phyloP scores from a whole-genome alignment of 2,888 invertebrate genomes.

The Eupsilia transversa region DNA sequence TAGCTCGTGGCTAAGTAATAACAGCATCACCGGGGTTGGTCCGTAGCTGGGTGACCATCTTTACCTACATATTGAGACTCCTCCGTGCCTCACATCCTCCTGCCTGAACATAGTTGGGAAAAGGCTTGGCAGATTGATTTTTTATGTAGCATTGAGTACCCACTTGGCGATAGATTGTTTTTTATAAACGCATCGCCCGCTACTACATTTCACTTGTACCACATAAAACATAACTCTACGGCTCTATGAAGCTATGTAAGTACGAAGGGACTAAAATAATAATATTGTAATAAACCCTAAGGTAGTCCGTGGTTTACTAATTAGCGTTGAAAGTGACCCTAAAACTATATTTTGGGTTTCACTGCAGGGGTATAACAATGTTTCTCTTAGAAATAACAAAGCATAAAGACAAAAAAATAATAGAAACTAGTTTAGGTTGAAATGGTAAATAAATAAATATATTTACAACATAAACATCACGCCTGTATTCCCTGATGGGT shows the following conservation, averaged over 20 bases:
- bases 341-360: slow-evolving; percentile 10
- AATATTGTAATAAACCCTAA: slow-evolving; percentile 76
- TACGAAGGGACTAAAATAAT: slow-evolving; percentile 77
- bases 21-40: no score
- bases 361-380: background rate
- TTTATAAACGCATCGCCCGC: background rate
- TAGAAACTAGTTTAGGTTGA: background rate
- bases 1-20: no score
- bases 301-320: slow-evolving; percentile 64
- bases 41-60: no score
- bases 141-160: no score
- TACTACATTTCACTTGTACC: slow-evolving; percentile 55
- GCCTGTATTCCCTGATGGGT: no score
- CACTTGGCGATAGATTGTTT: no score
- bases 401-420: background rate
- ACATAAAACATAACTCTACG: slow-evolving; percentile 69
- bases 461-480: no score
- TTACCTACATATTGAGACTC: no score
- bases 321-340: slow-evolving; percentile 44
- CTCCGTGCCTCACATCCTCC: no score
- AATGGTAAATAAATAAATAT: background rate
- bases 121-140: no score
- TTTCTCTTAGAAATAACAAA: slow-evolving; percentile 11
- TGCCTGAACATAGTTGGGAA: no score
- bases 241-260: slow-evolving; percentile 73